Percentiles rank a stretch among this genome's conserved stretches.
These are phyloP conservation scores for Lophura nycthemera DNA, from an alignment of 2,113 vertebrate species.

Conservation along the genomic window DNA sequence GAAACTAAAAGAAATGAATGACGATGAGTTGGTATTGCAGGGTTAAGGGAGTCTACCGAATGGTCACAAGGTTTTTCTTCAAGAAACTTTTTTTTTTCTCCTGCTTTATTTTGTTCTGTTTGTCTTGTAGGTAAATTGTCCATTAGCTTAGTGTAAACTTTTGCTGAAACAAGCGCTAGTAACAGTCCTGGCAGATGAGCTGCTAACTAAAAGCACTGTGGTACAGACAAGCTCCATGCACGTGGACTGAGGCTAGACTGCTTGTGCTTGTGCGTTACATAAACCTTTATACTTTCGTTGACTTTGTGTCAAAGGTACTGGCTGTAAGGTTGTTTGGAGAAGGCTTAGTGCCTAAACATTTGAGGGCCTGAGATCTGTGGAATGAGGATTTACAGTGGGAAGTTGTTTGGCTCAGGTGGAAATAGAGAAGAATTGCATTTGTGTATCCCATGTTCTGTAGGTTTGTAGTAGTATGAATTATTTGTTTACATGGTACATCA, in stretches of 20 bases:
- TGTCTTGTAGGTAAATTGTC: not conserved
- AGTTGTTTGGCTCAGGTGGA: not conserved
- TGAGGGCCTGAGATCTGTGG: not conserved
- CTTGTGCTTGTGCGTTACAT: rapidly evolving
- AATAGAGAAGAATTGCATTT: not conserved
- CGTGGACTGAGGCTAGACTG: not conserved
- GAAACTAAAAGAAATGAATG: not conserved
- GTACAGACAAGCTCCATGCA: not conserved
- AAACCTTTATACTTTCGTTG: not conserved
- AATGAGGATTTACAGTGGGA: not conserved
- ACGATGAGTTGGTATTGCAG: not conserved
- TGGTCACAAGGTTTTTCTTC: not conserved
- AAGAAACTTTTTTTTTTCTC: not conserved
- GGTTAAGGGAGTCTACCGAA: not conserved
- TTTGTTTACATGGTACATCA: not conserved
- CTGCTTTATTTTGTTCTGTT: not conserved
- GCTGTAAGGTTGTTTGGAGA: not conserved
- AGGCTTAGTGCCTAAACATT: not conserved
- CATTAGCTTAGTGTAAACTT: conserved; percentile 9
- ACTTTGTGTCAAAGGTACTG: not conserved
- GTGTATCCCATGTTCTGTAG: not conserved
- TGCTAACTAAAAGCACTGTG: not conserved
- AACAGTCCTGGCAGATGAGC: not conserved
- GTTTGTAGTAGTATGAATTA: not conserved
- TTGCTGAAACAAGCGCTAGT: not conserved